phyloP scores from a whole-genome alignment of 2,888 invertebrate species.

The Odontocerum albicorne region DNA sequence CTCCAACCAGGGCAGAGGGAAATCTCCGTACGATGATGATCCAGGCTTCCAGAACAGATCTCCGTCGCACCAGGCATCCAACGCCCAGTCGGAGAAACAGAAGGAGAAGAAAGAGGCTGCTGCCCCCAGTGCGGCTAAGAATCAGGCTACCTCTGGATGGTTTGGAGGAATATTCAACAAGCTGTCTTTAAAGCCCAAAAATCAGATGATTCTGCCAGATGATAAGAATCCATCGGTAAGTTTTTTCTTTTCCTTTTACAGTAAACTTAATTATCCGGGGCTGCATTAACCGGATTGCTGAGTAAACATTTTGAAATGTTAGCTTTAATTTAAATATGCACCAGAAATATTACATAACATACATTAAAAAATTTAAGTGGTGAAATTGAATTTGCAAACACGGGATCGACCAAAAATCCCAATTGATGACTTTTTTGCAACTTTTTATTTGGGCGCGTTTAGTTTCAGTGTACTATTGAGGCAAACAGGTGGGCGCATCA shows the following conservation, averaged over 20 bases:
- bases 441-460: too few species aligned
- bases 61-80: conserved; percentile 1
- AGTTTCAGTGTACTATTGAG: too few species aligned
- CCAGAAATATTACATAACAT: background rate
- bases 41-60: conserved; percentile 35
- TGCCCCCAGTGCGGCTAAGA: conserved; percentile 39
- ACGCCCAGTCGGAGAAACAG: conserved; percentile 16
- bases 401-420: too few species aligned
- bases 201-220: conserved; percentile 95
- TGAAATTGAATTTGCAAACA: too few species aligned
- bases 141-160: conserved; percentile 65
- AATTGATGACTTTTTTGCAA: too few species aligned
- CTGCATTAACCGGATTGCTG: background rate
- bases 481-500: too few species aligned
- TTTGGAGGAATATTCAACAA: conserved; percentile 87
- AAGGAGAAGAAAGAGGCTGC: conserved; percentile 40
- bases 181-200: conserved; percentile 79
- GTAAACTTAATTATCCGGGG: too few species aligned
- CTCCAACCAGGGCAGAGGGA: conserved; percentile 40
- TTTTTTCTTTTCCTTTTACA: background rate
- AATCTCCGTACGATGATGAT: conserved; percentile 40
- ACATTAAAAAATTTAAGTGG: too few species aligned
- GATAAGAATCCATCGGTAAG: conserved; percentile 85
- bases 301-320: background rate
- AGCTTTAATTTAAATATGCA: background rate